Conservation (phyloP, 1,140 invertebrate genomes). For the Musca vetustissima region DNA sequence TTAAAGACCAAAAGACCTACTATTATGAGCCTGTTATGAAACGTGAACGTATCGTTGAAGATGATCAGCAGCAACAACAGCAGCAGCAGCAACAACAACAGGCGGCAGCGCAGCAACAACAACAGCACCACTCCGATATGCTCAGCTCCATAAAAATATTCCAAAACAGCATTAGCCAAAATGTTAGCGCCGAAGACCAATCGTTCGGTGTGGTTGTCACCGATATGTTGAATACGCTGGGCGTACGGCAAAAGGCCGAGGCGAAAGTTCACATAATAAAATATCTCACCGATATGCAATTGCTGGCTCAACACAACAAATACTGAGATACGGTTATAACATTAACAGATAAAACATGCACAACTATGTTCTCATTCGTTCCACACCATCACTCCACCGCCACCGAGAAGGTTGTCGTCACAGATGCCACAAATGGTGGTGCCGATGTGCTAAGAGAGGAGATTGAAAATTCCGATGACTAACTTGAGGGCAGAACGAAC, state of each 20-base stretch:
- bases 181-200: conserved; percentile 50
- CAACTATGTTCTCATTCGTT: too few relatives aligned
- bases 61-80: conserved; percentile 26
- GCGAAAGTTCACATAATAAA: conserved; percentile 53
- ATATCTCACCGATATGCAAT: conserved; percentile 53
- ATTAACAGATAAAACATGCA: conserved; percentile 14
- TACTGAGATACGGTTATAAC: conserved; percentile 38
- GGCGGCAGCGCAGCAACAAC: conserved; percentile 9
- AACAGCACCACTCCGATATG: conserved; percentile 48
- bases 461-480: too few relatives aligned
- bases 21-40: conserved; percentile 50
- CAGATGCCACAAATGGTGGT: too few relatives aligned
- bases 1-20: conserved; percentile 47
- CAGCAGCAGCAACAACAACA: conserved; percentile 8
- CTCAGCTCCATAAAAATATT: conserved; percentile 51
- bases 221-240: conserved; percentile 52
- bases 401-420: too few relatives aligned
- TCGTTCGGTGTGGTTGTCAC: conserved; percentile 53
- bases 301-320: conserved; percentile 52
- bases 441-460: too few relatives aligned
- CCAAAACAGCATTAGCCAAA: conserved; percentile 50
- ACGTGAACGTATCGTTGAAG: conserved; percentile 47
- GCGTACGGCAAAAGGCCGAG: conserved; percentile 51
- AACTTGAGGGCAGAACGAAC: too few relatives aligned
- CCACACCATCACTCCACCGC: too few relatives aligned